A percentile compares a stretch with the other conserved stretches of the same genome.
These are phyloP conservation scores for Catalaphyllia jardinei DNA, from an alignment of 64 coral and sea anemone species.

Conservation along the genomic window DNA sequence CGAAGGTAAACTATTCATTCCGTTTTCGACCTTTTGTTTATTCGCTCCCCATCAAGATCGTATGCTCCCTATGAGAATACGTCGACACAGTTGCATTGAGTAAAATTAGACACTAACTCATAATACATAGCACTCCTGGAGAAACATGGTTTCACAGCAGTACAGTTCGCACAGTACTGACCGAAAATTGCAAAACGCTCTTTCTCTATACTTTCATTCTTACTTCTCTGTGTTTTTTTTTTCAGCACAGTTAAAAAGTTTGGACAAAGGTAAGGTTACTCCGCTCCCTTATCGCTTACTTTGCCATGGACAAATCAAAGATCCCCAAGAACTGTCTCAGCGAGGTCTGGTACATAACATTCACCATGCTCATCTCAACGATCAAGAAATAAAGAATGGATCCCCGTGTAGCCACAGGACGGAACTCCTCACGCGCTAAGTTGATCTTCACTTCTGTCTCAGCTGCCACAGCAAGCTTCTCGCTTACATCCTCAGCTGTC, in stretches of 20 bases:
- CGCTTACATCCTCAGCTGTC: conserved; percentile 94
- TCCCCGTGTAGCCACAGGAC: conserved; percentile 88
- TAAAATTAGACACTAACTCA: no score
- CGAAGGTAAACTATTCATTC: no score
- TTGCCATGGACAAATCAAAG: conserved; percentile 95
- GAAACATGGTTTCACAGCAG: no score
- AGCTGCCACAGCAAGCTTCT: conserved; percentile 88
- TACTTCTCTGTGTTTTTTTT: no score
- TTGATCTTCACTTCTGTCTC: conserved; percentile 94
- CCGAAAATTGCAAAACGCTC: no score
- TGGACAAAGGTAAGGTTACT: background rate
- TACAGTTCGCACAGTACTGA: no score
- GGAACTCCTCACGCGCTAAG: conserved; percentile 90
- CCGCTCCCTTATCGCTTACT: conserved; percentile 1
- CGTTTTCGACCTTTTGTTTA: no score
- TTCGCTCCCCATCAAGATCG: no score
- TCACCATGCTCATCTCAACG: conserved; percentile 96
- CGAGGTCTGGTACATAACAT: conserved; percentile 93
- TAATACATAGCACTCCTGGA: no score
- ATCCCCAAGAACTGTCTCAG: conserved; percentile 85
- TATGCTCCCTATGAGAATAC: no score
- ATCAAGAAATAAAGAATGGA: conserved; percentile 92
- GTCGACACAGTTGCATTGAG: no score
- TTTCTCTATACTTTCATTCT: no score
- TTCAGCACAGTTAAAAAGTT: background rate